These are phyloP conservation scores for Chymomyza caudatula DNA, from an alignment of 2,888 invertebrate genomes.

Conservation along the genomic window DNA sequence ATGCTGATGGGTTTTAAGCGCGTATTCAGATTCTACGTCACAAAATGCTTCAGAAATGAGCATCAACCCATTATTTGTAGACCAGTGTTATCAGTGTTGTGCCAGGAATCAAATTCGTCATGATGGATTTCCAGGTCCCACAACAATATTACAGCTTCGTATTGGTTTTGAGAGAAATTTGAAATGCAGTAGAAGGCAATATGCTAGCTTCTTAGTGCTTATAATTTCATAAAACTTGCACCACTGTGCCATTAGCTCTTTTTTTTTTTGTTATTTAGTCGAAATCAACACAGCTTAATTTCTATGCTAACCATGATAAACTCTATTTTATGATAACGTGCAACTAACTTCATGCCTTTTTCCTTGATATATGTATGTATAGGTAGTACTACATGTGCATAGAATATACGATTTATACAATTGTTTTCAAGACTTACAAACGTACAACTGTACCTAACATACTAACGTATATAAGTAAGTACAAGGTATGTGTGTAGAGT, in stretches of 20 bases:
- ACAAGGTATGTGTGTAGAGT: background rate
- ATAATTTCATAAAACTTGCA: background rate
- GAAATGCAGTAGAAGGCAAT: too few relatives aligned
- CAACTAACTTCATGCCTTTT: constrained; percentile 10
- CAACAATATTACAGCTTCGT: too few relatives aligned
- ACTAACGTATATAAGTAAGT: background rate
- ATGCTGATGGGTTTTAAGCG: too few relatives aligned
- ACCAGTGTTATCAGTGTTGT: too few relatives aligned
- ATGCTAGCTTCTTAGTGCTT: background rate
- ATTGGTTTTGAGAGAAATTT: too few relatives aligned
- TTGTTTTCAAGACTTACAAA: background rate
- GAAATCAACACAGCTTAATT: constrained; percentile 53
- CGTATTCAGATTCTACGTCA: too few relatives aligned
- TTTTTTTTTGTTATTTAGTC: constrained; percentile 5
- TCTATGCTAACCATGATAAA: constrained; percentile 71
- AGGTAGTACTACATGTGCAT: background rate
- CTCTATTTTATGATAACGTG: constrained; percentile 65
- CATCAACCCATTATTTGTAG: too few relatives aligned
- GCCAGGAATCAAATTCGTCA: too few relatives aligned
- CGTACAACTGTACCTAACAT: background rate
- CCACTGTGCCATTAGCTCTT: constrained; percentile 28
- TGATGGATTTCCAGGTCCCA: too few relatives aligned
- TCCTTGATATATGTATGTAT: constrained; percentile 27
- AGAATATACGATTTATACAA: background rate
- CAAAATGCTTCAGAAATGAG: too few relatives aligned